A percentile compares a stretch with the other conserved stretches of the same genome.
Evolutionary conservation across 2,113 vertebrate species (phyloP).

Genomic region (Garra rufa): DNA sequence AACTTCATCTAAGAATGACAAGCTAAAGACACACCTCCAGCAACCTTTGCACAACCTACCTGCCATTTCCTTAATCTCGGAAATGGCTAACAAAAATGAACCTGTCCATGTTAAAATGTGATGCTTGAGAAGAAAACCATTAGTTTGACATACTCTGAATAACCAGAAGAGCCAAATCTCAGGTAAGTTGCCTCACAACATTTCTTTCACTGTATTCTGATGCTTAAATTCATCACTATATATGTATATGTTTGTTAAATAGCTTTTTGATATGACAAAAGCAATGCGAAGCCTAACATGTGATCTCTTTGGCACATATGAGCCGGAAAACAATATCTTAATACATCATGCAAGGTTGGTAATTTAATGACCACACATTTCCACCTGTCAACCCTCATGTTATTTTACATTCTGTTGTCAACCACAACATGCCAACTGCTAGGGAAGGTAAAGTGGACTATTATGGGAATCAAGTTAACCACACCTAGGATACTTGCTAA

Average conservation of each 20-base stretch:
- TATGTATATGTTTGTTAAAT: background rate
- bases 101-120: conserved; percentile 42
- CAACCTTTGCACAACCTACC: conserved; percentile 75
- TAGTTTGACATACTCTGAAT: conserved; percentile 1
- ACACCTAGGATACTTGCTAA: background rate
- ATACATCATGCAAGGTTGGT: background rate
- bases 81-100: conserved; percentile 34
- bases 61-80: conserved; percentile 60
- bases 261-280: background rate
- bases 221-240: background rate
- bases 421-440: conserved; percentile 35
- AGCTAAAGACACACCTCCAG: conserved; percentile 62
- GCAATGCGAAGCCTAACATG: background rate
- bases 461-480: background rate
- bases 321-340: background rate
- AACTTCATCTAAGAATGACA: conserved; percentile 66
- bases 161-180: conserved; percentile 32
- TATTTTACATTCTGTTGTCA: conserved; percentile 26
- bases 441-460: background rate
- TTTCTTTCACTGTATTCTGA: background rate
- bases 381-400: background rate
- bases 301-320: background rate
- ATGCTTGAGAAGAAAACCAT: conserved; percentile 8
- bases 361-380: conserved; percentile 34
- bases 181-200: conserved; percentile 62